Conservation (phyloP, 2,797 vertebrate genomes). For the Halcyon badia region DNA sequence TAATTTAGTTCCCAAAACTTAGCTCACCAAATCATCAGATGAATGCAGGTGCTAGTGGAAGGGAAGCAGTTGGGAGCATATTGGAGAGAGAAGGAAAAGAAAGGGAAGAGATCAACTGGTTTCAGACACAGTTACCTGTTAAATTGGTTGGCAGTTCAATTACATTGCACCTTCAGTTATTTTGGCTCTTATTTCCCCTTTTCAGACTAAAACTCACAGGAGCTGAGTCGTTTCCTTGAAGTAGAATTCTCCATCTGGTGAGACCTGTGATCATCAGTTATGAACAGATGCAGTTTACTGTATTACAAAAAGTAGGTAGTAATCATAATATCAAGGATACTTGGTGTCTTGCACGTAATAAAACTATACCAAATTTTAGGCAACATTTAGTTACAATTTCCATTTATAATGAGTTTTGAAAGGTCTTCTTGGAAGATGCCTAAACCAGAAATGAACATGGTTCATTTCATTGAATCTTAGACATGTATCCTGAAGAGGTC, state of each 20-base stretch:
- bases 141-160: not conserved
- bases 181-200: not conserved
- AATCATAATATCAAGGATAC: not conserved
- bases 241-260: not conserved
- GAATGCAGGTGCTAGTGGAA: not conserved
- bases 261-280: not conserved
- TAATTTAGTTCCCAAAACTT: not conserved
- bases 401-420: not conserved
- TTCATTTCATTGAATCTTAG: not conserved
- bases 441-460: not conserved
- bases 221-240: not conserved
- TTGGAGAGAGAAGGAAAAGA: not conserved
- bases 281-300: not conserved
- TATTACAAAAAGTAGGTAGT: not conserved
- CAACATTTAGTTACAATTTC: not conserved
- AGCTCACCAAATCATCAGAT: not conserved
- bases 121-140: not conserved
- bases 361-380: not conserved
- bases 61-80: not conserved
- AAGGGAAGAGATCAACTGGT: not conserved
- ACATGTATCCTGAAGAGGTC: not conserved
- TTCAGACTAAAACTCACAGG: not conserved
- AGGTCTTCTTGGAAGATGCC: not conserved
- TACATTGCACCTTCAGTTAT: not conserved
- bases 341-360: not conserved